A percentile compares a stretch with the other conserved stretches of the same genome.
phyloP scores from a whole-genome alignment of 2,888 invertebrate species.

The Peribatodes rhomboidaria region DNA sequence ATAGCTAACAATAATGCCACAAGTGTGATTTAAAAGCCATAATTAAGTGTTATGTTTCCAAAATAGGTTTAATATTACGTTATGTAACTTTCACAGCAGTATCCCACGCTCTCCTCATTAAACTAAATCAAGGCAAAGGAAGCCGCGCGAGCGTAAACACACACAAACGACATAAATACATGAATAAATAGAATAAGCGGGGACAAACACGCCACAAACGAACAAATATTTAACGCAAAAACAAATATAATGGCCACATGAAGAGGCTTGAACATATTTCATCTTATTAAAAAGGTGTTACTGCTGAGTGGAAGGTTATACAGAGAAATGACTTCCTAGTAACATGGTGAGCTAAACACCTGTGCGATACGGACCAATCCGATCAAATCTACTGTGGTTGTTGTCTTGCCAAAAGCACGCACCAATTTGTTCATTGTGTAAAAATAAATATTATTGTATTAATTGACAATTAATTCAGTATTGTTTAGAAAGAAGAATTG shows the following conservation, averaged over 20 bases:
- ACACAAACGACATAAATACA: constrained; percentile 4
- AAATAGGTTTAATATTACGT: neutral
- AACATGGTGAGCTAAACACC: neutral
- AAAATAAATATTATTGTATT: no score
- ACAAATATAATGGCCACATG: constrained; percentile 18
- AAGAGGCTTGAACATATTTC: constrained; percentile 26
- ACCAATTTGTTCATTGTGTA: no score
- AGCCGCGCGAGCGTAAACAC: constrained; percentile 1
- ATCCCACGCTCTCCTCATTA: neutral
- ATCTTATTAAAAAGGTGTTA: constrained; percentile 41
- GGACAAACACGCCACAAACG: constrained; percentile 16
- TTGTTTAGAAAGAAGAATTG: no score
- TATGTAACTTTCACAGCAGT: neutral
- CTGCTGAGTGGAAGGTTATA: neutral
- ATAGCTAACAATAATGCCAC: no score
- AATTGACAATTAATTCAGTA: no score
- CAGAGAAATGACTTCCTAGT: neutral
- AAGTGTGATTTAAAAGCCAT: no score
- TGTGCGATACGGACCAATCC: neutral
- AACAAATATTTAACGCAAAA: constrained; percentile 22
- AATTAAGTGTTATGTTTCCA: no score
- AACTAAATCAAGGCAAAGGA: neutral
- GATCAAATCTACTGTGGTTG: no score
- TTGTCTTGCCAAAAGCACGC: no score
- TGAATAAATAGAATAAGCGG: constrained; percentile 9